Percentiles rank a stretch among this genome's conserved stretches.
Evolutionary conservation across 2,888 invertebrate genomes (phyloP).

Genomic region (Pollenia amentaria): DNA sequence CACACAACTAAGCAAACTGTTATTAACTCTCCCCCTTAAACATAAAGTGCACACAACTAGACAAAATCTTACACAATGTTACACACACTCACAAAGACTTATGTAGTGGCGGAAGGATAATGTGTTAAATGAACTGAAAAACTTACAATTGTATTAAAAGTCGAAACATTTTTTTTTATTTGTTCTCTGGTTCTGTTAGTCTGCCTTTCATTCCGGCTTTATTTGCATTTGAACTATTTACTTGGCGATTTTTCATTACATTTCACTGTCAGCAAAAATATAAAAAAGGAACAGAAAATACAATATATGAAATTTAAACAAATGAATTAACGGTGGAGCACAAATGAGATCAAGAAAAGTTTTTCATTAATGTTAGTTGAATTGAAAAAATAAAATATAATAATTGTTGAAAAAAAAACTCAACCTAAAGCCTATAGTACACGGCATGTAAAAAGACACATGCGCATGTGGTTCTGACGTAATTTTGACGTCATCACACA

Average conservation of each 20-base stretch:
- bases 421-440: no score
- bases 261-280: slow-evolving; percentile 29
- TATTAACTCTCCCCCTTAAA: no score
- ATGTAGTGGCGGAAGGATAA: slow-evolving; percentile 40
- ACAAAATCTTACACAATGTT: not conserved
- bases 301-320: slow-evolving; percentile 30
- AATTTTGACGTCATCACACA: no score
- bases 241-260: slow-evolving; percentile 58
- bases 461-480: no score
- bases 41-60: slow-evolving; percentile 15
- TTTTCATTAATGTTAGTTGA: not conserved
- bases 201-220: slow-evolving; percentile 3
- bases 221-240: slow-evolving; percentile 65
- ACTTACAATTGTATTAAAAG: slow-evolving; percentile 71
- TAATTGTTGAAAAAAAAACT: not conserved
- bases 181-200: not conserved
- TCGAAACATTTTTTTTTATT: slow-evolving; percentile 52
- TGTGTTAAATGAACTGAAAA: slow-evolving; percentile 71
- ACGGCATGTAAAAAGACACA: no score
- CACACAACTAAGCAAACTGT: slow-evolving; percentile 25
- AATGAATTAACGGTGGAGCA: slow-evolving; percentile 34
- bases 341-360: slow-evolving; percentile 33
- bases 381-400: not conserved
- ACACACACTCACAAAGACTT: slow-evolving; percentile 30
- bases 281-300: not conserved